Conservation (phyloP, 64 coral and sea anemone genomes). For the Montipora cactus region DNA sequence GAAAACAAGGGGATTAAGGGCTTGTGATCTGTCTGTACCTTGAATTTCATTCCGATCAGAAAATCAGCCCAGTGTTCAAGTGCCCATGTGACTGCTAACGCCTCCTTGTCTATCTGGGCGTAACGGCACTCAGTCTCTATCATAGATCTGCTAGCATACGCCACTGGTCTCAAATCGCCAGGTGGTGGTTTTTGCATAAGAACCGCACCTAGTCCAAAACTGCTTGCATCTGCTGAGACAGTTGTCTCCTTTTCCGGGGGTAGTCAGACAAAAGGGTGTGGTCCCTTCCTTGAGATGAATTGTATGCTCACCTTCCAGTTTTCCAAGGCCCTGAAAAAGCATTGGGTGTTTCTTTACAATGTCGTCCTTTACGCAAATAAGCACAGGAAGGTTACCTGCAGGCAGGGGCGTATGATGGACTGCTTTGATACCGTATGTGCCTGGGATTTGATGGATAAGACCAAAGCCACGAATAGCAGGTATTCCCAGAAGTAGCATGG, state of each 20-base stretch:
- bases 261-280: conserved; percentile 1
- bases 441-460: not conserved
- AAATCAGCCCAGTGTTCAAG: too few relatives aligned
- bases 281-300: not conserved
- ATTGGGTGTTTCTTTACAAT: conserved; percentile 36
- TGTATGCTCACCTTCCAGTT: conserved; percentile 9
- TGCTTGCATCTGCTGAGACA: too few relatives aligned
- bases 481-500: conserved; percentile 31
- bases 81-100: too few relatives aligned
- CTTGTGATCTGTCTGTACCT: too few relatives aligned
- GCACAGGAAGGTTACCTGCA: not conserved
- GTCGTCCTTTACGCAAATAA: not conserved
- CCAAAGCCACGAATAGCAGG: conserved; percentile 18
- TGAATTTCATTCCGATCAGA: too few relatives aligned
- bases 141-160: too few relatives aligned
- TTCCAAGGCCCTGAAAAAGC: conserved; percentile 23
- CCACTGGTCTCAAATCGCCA: too few relatives aligned
- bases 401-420: not conserved
- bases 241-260: not conserved
- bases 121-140: too few relatives aligned
- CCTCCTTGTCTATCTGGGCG: too few relatives aligned
- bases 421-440: not conserved
- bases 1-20: too few relatives aligned
- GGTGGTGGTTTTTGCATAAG: too few relatives aligned
- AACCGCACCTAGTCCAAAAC: too few relatives aligned